phyloP scores from a whole-genome alignment of 2,113 vertebrate species.

The Syngnathus typhle region DNA sequence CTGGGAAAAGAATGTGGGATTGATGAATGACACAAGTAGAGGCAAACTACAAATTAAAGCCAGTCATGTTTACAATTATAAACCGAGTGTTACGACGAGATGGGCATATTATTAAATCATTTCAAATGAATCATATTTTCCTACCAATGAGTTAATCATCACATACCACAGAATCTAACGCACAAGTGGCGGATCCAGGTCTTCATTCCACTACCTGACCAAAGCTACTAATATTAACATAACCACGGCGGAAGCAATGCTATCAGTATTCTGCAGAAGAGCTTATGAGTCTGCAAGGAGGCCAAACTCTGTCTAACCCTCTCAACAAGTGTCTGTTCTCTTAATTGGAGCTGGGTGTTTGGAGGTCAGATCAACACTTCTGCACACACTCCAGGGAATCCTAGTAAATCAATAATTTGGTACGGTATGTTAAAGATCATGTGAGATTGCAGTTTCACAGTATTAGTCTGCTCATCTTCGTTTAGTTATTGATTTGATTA shows the following conservation, averaged over 20 bases:
- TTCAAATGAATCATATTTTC: no score
- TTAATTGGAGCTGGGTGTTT: slow-evolving; percentile 58
- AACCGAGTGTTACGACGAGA: no score
- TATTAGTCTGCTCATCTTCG: neutral
- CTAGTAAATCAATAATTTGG: neutral
- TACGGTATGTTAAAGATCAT: neutral
- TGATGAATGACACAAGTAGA: no score
- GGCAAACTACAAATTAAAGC: no score
- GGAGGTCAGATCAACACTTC: slow-evolving; percentile 32
- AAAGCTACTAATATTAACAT: slow-evolving; percentile 3
- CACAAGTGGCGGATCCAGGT: neutral
- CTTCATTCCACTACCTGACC: neutral
- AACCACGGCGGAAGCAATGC: slow-evolving; percentile 22
- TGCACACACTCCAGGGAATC: slow-evolving; percentile 44
- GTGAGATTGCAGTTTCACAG: neutral
- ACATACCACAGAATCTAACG: no score
- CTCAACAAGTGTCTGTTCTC: slow-evolving; percentile 53
- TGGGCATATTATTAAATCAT: no score
- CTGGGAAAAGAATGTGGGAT: no score
- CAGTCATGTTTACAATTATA: no score
- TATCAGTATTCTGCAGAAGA: slow-evolving; percentile 55
- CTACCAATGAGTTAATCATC: no score
- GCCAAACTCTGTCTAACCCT: slow-evolving; percentile 17
- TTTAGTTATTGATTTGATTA: neutral
- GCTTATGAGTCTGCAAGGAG: slow-evolving; percentile 33